phyloP scores from a whole-genome alignment of 1,140 invertebrate genomes.

The Ephestia elutella region DNA sequence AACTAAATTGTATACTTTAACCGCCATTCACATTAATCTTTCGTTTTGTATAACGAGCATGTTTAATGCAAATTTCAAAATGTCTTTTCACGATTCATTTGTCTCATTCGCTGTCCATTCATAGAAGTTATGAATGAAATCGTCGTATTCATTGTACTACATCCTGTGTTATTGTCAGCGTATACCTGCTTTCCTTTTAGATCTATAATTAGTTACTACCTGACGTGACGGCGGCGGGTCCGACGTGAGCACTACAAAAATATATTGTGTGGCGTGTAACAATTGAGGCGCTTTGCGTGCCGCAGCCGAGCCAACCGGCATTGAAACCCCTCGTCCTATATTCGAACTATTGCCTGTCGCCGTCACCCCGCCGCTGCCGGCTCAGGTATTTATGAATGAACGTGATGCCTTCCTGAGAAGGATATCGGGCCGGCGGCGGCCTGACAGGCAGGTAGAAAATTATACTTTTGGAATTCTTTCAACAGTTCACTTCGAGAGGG shows the following conservation, averaged over 20 bases:
- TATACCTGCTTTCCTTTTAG: constrained; percentile 43
- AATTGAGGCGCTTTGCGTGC: constrained; percentile 49
- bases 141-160: constrained; percentile 35
- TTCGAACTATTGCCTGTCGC: neutral
- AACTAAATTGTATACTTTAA: no score
- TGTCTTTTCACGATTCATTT: constrained; percentile 13
- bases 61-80: constrained; percentile 8
- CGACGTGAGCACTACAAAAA: constrained; percentile 59
- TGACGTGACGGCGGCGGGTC: constrained; percentile 41
- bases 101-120: constrained; percentile 20
- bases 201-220: constrained; percentile 58
- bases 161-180: constrained; percentile 56
- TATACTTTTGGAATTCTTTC: constrained; percentile 72
- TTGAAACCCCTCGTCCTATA: constrained; percentile 26
- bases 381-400: constrained; percentile 72
- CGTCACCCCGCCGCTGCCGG: constrained; percentile 32
- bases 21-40: neutral
- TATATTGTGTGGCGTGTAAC: constrained; percentile 44
- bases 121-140: constrained; percentile 56
- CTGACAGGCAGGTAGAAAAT: constrained; percentile 70
- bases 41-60: neutral
- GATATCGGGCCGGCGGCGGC: constrained; percentile 50
- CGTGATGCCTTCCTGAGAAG: constrained; percentile 55
- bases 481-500: constrained; percentile 48
- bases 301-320: constrained; percentile 30